Conservation (phyloP, 2,797 vertebrate genomes). For the Corythornis leucogaster region DNA sequence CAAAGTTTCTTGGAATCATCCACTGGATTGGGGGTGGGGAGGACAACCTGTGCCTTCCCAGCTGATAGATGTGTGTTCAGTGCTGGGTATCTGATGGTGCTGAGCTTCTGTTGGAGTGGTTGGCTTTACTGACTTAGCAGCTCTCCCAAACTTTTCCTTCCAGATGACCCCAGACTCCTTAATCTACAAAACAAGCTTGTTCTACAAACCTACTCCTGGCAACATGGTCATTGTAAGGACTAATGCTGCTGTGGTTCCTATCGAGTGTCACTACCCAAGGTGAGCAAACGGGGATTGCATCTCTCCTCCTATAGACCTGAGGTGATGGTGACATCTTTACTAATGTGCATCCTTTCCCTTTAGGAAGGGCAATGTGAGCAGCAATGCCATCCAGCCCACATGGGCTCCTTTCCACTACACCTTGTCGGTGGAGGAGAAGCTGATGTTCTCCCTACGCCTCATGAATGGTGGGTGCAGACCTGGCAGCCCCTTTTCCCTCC, state of each 20-base stretch:
- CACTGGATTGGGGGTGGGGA: background rate
- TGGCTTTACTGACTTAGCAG: background rate
- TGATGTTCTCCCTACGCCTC: constrained; percentile 34
- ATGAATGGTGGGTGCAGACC: constrained; percentile 10
- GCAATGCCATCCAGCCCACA: background rate
- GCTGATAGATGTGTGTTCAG: too few relatives aligned
- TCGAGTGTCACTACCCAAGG: constrained; percentile 51
- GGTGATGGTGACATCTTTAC: background rate
- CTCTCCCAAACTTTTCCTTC: background rate
- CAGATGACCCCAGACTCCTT: constrained; percentile 13
- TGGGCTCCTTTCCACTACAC: constrained; percentile 22
- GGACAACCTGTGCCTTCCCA: background rate
- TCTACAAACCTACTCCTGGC: constrained; percentile 7
- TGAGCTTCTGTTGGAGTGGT: background rate
- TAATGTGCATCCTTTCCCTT: rapidly evolving
- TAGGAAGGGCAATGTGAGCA: constrained; percentile 23
- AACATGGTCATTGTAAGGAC: background rate
- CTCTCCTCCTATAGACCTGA: rapidly evolving
- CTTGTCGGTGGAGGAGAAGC: background rate
- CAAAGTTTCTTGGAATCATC: background rate
- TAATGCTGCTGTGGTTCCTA: background rate
- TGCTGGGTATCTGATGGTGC: too few relatives aligned
- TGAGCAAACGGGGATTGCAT: background rate
- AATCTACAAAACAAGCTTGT: constrained; percentile 19
- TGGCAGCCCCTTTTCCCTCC: rapidly evolving